Evolutionary conservation across 2,888 invertebrate species (phyloP).

Genomic region (Dicyrtomina minuta): DNA sequence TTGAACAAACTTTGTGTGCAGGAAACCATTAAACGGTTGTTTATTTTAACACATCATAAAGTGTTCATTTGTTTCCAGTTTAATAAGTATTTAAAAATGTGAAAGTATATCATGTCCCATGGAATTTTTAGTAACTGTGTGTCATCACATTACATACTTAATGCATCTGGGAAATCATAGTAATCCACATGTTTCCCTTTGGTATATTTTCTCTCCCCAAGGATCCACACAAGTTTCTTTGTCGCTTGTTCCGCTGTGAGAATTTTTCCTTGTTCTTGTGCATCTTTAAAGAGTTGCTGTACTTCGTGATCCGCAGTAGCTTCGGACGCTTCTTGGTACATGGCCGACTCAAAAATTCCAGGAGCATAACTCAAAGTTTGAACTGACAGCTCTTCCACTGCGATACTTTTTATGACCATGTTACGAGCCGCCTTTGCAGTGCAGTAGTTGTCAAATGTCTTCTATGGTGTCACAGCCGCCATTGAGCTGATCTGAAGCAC

Average conservation of each 20-base stretch:
- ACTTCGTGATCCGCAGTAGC: conserved; percentile 65
- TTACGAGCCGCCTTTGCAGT: conserved; percentile 85
- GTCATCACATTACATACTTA: too few species aligned
- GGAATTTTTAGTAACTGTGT: too few species aligned
- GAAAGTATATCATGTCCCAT: too few species aligned
- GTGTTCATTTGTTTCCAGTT: too few species aligned
- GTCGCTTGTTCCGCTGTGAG: conserved; percentile 75
- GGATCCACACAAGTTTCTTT: conserved; percentile 68
- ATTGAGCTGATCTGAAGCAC: conserved; percentile 76
- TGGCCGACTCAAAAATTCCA: conserved; percentile 87
- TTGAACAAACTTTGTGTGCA: too few species aligned
- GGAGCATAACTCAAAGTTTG: conserved; percentile 86
- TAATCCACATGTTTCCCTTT: too few species aligned
- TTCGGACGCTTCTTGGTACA: conserved; percentile 70
- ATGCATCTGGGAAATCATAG: conserved; percentile 61
- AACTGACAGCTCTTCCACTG: conserved; percentile 72
- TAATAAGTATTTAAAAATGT: too few species aligned
- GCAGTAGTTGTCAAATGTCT: conserved; percentile 76
- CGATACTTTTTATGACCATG: conserved; percentile 74
- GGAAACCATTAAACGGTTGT: too few species aligned
- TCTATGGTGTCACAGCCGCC: conserved; percentile 74
- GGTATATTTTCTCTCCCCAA: conserved; percentile 70
- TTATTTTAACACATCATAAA: too few species aligned
- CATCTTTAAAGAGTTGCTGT: conserved; percentile 64
- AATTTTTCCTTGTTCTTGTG: conserved; percentile 65